A percentile compares a stretch with the other conserved stretches of the same genome.
Evolutionary conservation across 1,140 invertebrate genomes (phyloP).

Genomic region (Paramacrobiotus metropolitanus): DNA sequence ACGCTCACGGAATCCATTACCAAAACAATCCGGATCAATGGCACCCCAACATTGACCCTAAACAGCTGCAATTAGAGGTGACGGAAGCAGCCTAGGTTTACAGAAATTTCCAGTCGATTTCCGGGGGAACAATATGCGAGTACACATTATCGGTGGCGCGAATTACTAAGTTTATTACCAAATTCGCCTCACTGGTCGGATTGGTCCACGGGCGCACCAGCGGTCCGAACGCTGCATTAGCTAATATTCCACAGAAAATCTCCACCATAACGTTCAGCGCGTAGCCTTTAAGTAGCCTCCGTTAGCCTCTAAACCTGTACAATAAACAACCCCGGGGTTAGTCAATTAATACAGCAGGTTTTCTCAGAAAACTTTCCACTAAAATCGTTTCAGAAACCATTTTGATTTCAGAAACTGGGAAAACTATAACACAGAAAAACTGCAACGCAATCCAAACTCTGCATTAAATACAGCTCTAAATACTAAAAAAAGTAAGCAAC

Average conservation of each 20-base stretch:
- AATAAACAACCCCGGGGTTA: too few relatives aligned
- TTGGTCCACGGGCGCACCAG: constrained; percentile 40
- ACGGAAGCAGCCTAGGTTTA: background rate
- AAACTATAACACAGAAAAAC: too few relatives aligned
- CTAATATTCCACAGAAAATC: constrained; percentile 25
- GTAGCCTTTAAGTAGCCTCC: constrained; percentile 70
- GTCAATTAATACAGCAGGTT: too few relatives aligned
- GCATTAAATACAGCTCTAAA: too few relatives aligned
- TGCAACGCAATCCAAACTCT: too few relatives aligned
- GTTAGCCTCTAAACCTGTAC: constrained; percentile 8
- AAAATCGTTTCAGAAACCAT: too few relatives aligned
- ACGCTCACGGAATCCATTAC: constrained; percentile 47
- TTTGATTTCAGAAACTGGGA: too few relatives aligned
- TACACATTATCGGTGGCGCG: background rate
- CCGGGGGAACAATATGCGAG: too few relatives aligned
- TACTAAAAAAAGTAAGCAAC: too few relatives aligned
- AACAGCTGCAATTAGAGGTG: constrained; percentile 8
- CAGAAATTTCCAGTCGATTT: too few relatives aligned
- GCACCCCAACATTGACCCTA: constrained; percentile 80
- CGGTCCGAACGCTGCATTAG: background rate
- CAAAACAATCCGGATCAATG: constrained; percentile 57
- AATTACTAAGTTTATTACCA: constrained; percentile 28
- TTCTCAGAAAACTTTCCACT: too few relatives aligned
- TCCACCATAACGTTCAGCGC: constrained; percentile 68
- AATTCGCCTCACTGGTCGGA: constrained; percentile 36